Evolutionary conservation across 2,113 vertebrate genomes (phyloP), one percentile per base, ranked within the genome.

Genomic region (Glareola pratincola): DNA sequence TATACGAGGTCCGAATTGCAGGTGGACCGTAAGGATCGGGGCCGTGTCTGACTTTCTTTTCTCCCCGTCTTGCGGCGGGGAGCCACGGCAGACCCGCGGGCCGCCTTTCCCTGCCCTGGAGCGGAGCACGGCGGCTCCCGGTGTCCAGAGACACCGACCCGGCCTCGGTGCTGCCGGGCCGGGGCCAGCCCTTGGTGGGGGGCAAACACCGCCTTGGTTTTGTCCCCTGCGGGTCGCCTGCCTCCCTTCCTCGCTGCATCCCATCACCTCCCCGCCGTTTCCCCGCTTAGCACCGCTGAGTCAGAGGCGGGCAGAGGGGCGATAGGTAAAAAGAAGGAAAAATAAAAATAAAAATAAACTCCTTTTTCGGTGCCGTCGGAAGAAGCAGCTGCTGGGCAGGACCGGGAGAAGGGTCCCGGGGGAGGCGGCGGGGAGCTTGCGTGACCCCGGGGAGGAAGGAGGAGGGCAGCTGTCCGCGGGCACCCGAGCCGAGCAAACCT

Each of bases 381-480:
- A 75, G 83, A 67, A 90, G 48, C 18, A 23, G 73, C 79, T 81
- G 34, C 47, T 12, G 56, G 64, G 9, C 64, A 81, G 73, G 24
- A 76, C 5, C 7, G 68, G 63, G 73, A 88, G 66, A 81, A 75
- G 23, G 51, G 43, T 48, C 66, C 48, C 27, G 9, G 17, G 69
- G 23, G 32, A 85, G 82, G 54, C 16, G 32, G 57, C 15, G 14
- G 14, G 67, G 78, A 90, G 73, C 17, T 95, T 68, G 82, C 36
- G 74, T 88, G 97, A 96, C 91, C 67, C 72, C 21, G 39, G 51
- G 88, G 37, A 95, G 48, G 50, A 62, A 64, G 53, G 34, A 59
- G 53, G 90, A 88, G 68, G 82, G 71, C 60, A 57, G 87, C 89
- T 93, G 47, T 95, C 95, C 89, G 78, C 72, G 17, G 75, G 92